These are phyloP conservation scores for Telenomus remus DNA, from an alignment of 1,140 invertebrate species.

Conservation along the genomic window DNA sequence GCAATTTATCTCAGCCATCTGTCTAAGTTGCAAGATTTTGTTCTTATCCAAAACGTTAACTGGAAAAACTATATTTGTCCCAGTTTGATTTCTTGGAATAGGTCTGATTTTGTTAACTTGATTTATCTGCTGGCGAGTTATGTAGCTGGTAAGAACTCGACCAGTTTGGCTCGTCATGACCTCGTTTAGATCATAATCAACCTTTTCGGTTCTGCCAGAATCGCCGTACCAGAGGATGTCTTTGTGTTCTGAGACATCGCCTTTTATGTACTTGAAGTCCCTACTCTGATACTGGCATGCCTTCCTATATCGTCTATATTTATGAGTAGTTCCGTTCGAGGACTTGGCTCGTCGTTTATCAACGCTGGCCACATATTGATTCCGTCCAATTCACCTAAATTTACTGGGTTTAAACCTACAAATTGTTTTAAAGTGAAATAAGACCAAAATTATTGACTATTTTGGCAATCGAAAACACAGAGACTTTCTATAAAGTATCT, in stretches of 20 bases:
- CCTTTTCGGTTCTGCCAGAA: conserved; percentile 12
- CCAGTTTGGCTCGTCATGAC: conserved; percentile 75
- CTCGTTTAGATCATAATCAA: conserved; percentile 70
- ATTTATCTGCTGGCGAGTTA: conserved; percentile 70
- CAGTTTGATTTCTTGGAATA: not conserved
- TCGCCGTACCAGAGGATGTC: conserved; percentile 78
- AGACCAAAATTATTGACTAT: not conserved
- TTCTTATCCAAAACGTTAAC: conserved; percentile 63
- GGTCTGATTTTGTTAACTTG: conserved; percentile 10
- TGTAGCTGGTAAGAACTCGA: conserved; percentile 71
- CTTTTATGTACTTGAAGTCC: conserved; percentile 86
- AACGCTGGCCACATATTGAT: conserved; percentile 82
- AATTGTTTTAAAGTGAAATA: conserved; percentile 3
- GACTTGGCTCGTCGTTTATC: conserved; percentile 71
- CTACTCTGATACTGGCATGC: conserved; percentile 79
- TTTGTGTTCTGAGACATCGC: conserved; percentile 75
- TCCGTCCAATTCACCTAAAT: conserved; percentile 79
- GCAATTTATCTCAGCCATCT: conserved; percentile 72
- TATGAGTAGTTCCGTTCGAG: conserved; percentile 81
- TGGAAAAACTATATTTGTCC: not conserved
- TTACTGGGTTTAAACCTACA: conserved; percentile 38
- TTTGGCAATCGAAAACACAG: too few relatives aligned
- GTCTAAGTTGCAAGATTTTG: conserved; percentile 68
- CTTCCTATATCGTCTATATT: conserved; percentile 80
- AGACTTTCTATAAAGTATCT: too few relatives aligned